Evolutionary conservation across 2,113 vertebrate species (phyloP).

Genomic region (Etheostoma cragini): DNA sequence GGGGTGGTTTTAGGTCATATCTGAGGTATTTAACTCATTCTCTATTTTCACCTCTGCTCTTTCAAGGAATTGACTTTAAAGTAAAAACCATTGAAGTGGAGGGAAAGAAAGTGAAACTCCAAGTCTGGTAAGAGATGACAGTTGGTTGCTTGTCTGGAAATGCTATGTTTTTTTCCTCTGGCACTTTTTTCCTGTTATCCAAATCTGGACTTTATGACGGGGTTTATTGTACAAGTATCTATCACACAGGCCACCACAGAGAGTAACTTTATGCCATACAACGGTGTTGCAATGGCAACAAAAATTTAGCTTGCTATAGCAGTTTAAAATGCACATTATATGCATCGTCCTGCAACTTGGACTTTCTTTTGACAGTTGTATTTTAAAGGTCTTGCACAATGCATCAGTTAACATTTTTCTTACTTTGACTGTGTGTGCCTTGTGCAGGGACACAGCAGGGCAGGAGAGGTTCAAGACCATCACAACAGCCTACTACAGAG

Average conservation of each 20-base stretch:
- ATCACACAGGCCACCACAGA: conserved; percentile 18
- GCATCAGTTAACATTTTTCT: conserved; percentile 2
- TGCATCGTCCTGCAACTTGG: neutral
- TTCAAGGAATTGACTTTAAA: conserved; percentile 94
- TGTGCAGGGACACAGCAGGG: conserved; percentile 93
- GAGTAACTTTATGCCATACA: conserved; percentile 13
- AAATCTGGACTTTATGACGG: conserved; percentile 50
- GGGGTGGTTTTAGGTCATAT: conserved; percentile 28
- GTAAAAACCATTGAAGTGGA: conserved; percentile 94
- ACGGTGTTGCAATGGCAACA: neutral
- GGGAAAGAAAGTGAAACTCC: conserved; percentile 95
- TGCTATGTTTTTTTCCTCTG: neutral
- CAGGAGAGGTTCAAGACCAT: conserved; percentile 98
- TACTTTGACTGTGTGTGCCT: conserved; percentile 25
- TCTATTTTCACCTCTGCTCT: conserved; percentile 2
- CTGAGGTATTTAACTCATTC: conserved; percentile 49
- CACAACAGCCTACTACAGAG: conserved; percentile 95
- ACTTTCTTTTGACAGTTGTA: neutral
- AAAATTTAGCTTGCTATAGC: neutral
- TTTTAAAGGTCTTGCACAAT: neutral
- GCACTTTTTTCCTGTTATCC: conserved; percentile 18
- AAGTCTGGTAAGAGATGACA: conserved; percentile 89
- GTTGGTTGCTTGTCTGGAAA: neutral
- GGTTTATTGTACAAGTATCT: conserved; percentile 27
- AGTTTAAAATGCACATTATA: neutral